Conservation (phyloP, 2,797 vertebrate species). For the Denticeps clupeoides region DNA sequence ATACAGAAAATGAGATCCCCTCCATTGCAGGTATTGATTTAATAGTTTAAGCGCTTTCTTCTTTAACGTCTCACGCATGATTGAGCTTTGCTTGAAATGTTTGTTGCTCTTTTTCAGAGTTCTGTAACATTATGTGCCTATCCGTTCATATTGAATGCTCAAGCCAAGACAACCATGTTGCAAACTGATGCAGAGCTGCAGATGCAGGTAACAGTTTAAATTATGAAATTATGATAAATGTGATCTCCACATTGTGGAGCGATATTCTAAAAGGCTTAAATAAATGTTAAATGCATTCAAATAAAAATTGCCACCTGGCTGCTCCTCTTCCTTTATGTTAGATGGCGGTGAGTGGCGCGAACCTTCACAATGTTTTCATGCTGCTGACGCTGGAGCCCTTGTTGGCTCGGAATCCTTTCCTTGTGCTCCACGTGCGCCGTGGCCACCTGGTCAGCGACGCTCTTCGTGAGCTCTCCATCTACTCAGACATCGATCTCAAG, state of each 20-base stretch:
- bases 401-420: conserved; percentile 85
- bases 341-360: conserved; percentile 93
- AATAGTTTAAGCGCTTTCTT: neutral
- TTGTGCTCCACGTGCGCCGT: conserved; percentile 88
- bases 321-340: too few relatives aligned
- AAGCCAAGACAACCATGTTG: conserved; percentile 97
- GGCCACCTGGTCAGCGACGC: conserved; percentile 87
- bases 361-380: conserved; percentile 94
- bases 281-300: too few relatives aligned
- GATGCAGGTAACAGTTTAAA: conserved; percentile 75
- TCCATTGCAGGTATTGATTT: conserved; percentile 72
- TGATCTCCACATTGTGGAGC: too few relatives aligned
- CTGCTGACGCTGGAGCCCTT: conserved; percentile 91
- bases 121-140: conserved; percentile 90
- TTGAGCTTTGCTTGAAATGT: too few relatives aligned
- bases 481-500: conserved; percentile 92
- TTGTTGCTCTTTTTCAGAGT: conserved; percentile 53
- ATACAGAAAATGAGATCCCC: conserved; percentile 78
- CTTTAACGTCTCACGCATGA: too few relatives aligned
- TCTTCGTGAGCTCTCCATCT: conserved; percentile 84
- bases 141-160: conserved; percentile 91
- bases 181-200: conserved; percentile 94
- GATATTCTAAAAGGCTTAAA: too few relatives aligned
- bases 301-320: too few relatives aligned
- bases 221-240: too few relatives aligned